phyloP scores from a whole-genome alignment of 92 coral and sea anemone genomes.

The Epizoanthus scotinus region DNA sequence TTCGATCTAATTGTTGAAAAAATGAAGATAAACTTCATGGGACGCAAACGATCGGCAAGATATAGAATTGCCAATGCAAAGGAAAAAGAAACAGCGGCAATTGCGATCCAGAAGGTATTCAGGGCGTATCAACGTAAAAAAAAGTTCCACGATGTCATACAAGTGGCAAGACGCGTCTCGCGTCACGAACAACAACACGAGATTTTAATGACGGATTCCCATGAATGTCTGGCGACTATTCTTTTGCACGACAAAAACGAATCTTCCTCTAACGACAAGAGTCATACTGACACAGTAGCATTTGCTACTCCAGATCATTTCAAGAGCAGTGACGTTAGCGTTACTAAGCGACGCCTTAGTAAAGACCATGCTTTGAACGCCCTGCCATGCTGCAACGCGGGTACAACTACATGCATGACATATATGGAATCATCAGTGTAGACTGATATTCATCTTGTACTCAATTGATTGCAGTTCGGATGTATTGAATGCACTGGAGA shows the following conservation, averaged over 20 bases:
- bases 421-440: slow-evolving; percentile 8
- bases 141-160: neutral
- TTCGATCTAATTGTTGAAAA: slow-evolving; percentile 69
- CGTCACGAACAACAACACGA: neutral
- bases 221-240: neutral
- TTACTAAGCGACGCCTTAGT: neutral
- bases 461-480: too few relatives aligned
- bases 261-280: neutral
- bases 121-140: slow-evolving; percentile 14
- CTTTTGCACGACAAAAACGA: neutral
- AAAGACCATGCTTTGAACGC: neutral
- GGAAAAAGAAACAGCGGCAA: slow-evolving; percentile 4
- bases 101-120: slow-evolving; percentile 22
- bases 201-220: neutral
- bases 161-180: neutral
- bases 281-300: neutral
- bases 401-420: neutral
- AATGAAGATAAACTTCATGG: slow-evolving; percentile 75
- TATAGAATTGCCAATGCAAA: neutral
- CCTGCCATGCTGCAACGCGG: neutral
- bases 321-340: neutral
- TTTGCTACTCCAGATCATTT: neutral
- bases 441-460: neutral
- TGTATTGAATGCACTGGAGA: too few relatives aligned
- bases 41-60: neutral